These are phyloP conservation scores for Carcharodon carcharias DNA, from an alignment of 2,797 vertebrate species.

Conservation along the genomic window DNA sequence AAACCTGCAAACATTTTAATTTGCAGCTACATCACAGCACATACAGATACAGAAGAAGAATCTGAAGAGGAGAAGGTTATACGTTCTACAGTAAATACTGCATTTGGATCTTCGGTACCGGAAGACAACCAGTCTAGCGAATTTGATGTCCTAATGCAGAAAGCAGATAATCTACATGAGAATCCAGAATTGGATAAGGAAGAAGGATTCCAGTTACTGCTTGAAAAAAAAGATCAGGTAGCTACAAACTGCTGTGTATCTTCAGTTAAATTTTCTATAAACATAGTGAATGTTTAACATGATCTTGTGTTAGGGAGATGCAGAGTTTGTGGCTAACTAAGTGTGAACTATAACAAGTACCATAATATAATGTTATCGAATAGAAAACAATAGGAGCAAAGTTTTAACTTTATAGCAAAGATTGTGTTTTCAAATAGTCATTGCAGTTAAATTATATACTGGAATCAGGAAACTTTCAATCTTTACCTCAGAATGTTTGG, in stretches of 20 bases:
- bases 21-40: slow-evolving; percentile 85
- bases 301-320: background rate
- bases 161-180: slow-evolving; percentile 64
- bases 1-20: slow-evolving; percentile 43
- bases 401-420: background rate
- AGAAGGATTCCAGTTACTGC: slow-evolving; percentile 65
- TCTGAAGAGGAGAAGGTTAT: slow-evolving; percentile 57
- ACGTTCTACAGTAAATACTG: slow-evolving; percentile 42
- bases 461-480: background rate
- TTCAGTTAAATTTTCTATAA: background rate
- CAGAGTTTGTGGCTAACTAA: background rate
- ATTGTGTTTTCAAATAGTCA: background rate
- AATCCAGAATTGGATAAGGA: slow-evolving; percentile 67
- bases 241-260: background rate
- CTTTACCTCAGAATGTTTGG: background rate
- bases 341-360: background rate
- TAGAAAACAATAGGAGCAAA: background rate
- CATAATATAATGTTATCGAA: background rate
- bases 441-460: background rate
- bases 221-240: slow-evolving; percentile 73
- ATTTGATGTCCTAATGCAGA: slow-evolving; percentile 62
- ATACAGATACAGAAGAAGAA: slow-evolving; percentile 72
- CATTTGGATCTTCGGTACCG: slow-evolving; percentile 46
- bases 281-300: background rate
- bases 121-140: slow-evolving; percentile 46